Conservation (phyloP, 2,113 vertebrate genomes). For the Podilymbus podiceps region DNA sequence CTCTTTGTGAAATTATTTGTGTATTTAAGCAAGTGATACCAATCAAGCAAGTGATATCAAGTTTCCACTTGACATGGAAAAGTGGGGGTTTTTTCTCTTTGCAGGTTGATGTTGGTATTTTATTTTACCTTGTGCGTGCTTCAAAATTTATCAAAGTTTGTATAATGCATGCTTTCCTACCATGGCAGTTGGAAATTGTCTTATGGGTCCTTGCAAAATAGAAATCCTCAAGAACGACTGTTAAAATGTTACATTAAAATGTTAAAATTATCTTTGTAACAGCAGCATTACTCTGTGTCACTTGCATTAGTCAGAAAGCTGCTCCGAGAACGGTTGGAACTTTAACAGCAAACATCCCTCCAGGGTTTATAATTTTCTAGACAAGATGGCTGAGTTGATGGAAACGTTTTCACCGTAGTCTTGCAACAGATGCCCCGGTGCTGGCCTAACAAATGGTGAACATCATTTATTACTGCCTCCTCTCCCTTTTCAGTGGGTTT, state of each 20-base stretch:
- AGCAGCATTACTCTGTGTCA: background rate
- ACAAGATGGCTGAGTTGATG: conserved; percentile 61
- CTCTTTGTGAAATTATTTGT: background rate
- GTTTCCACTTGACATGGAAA: background rate
- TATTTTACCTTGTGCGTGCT: background rate
- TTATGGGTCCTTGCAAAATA: background rate
- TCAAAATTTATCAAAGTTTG: background rate
- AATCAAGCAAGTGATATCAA: too few species aligned
- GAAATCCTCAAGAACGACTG: background rate
- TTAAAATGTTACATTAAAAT: background rate
- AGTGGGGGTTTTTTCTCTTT: background rate
- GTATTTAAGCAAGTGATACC: background rate
- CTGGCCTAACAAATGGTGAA: conserved; percentile 70
- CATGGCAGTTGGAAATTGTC: background rate
- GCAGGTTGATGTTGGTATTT: background rate
- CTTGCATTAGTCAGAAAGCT: background rate
- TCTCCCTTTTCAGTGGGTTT: conserved; percentile 47
- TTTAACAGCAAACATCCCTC: conserved; percentile 12
- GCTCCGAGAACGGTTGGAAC: background rate
- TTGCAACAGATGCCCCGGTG: conserved; percentile 74
- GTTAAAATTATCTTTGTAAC: background rate
- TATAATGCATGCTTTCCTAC: too few species aligned
- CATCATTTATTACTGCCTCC: conserved; percentile 63
- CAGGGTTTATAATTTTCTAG: conserved; percentile 71
- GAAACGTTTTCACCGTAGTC: conserved; percentile 62